A percentile compares a stretch with the other conserved stretches of the same genome.
Conservation (phyloP, 2,113 vertebrate genomes). For the Brachirus orientalis region DNA sequence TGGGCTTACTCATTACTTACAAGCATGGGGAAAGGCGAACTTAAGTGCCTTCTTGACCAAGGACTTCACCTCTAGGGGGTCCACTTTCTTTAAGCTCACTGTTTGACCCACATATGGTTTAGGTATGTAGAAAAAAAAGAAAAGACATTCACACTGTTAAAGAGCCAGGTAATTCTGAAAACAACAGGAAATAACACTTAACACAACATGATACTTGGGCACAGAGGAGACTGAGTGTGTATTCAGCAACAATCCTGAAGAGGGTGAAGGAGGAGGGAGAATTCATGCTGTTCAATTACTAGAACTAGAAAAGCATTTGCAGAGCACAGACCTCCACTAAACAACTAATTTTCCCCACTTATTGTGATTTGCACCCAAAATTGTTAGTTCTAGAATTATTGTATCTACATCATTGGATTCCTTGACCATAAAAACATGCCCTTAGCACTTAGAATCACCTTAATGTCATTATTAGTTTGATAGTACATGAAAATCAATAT, state of each 20-base stretch:
- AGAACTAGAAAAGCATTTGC: too few species aligned
- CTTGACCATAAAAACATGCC: too few species aligned
- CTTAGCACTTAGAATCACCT: too few species aligned
- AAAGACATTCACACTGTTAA: conserved; percentile 53
- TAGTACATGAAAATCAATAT: too few species aligned
- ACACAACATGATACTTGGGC: conserved; percentile 53
- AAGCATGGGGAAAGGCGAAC: conserved; percentile 68
- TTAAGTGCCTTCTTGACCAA: conserved; percentile 57
- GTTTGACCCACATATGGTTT: conserved; percentile 67
- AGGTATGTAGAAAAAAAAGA: conserved; percentile 57
- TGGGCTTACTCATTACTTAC: conserved; percentile 38
- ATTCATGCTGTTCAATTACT: conserved; percentile 75
- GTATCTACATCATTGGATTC: too few species aligned
- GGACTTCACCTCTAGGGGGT: conserved; percentile 57
- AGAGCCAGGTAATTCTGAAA: conserved; percentile 69
- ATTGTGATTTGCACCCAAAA: too few species aligned
- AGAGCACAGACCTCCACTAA: too few species aligned
- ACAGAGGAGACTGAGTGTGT: conserved; percentile 58
- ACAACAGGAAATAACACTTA: conserved; percentile 66
- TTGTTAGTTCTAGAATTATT: too few species aligned
- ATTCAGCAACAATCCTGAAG: conserved; percentile 60
- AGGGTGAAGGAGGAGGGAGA: conserved; percentile 51
- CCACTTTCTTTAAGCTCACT: conserved; percentile 51
- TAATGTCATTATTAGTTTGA: too few species aligned
- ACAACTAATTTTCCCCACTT: too few species aligned